Base-by-base conservation (phyloP, 1,140 invertebrate genomes). In the Mya arenaria region DNA sequence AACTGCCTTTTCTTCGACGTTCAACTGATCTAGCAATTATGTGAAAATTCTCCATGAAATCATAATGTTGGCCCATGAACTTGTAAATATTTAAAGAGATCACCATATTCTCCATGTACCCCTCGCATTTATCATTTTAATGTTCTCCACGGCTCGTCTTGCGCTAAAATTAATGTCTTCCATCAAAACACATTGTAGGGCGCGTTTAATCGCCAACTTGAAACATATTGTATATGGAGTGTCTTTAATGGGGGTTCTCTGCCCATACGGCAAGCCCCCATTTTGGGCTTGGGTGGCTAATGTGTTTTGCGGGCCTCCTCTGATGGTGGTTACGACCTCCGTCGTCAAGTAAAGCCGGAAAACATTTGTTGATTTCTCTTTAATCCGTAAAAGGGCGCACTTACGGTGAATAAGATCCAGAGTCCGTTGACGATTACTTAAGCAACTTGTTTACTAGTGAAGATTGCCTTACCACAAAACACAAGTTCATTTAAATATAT, bases 151-250 rank as follows among this genome's bases (percentile, higher is more conserved):
- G 55, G 19, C 34, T 44, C 65, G 37, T 39, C 66, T 44, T 80
- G 65, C 34, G 48, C 62, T 71, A 23, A 80, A 52, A 80, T 80
- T 56, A 80, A 80, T 80, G 77, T n/a, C 41, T 69, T 80, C 66
- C 55, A 56, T 80, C 77, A 68, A 36, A 80, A 41, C 37, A 56
- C 23, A 56, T 68, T 80, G 36, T 80, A 71, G 41, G 25, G 56
- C 32, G 39, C 63, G 39, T 80, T 80, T 48, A 80, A 69, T 55
- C 41, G 37, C 36, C 77, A 69, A 80, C 71, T 69, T 80, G 77
- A 80, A 80, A 80, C 77, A 80, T 80, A 80, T 80, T 80, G 77
- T 80, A 71, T 80, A 34, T 17, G 55, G 41, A 75, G 77, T 71
- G 63, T 32, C 32, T 36, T 65, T 80, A 71, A 80, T 80, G 77